Evolutionary conservation across 1,140 invertebrate species (phyloP).

Genomic region (Drosophila paulistorum): DNA sequence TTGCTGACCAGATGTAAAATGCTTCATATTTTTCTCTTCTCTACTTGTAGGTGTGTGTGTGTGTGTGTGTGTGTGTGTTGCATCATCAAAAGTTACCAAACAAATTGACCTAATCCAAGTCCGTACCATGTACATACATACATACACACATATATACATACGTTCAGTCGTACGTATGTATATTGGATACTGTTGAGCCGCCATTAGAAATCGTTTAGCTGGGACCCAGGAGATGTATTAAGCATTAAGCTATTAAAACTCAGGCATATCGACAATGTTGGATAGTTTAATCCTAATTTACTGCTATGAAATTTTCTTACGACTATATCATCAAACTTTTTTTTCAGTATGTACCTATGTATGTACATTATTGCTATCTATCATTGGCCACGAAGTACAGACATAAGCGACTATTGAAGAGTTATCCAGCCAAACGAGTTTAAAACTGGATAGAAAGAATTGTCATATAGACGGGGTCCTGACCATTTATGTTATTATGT

Average conservation of each 20-base stretch:
- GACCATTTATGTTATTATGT: too few species aligned
- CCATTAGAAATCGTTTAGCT: slow-evolving; percentile 77
- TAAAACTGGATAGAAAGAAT: too few species aligned
- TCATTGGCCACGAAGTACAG: too few species aligned
- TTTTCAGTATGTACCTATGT: too few species aligned
- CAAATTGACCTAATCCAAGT: slow-evolving; percentile 63
- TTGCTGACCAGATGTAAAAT: slow-evolving; percentile 42
- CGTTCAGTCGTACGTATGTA: slow-evolving; percentile 1
- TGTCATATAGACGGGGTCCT: too few species aligned
- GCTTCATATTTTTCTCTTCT: slow-evolving; percentile 9
- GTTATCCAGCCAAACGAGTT: too few species aligned
- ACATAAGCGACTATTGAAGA: too few species aligned
- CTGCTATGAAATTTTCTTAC: too few species aligned
- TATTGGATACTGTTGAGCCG: slow-evolving; percentile 37
- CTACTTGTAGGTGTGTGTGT: background rate
- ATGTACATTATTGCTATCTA: too few species aligned
- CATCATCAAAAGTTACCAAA: slow-evolving; percentile 61
- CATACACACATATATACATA: background rate
- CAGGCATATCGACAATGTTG: too few species aligned
- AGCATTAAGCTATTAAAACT: background rate
- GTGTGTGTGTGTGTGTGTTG: slow-evolving; percentile 7
- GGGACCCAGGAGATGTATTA: background rate
- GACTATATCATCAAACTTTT: too few species aligned
- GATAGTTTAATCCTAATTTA: too few species aligned
- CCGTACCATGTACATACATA: slow-evolving; percentile 32